Conservation (phyloP, 2,888 invertebrate species). For the Torymus aiolomorphi region DNA sequence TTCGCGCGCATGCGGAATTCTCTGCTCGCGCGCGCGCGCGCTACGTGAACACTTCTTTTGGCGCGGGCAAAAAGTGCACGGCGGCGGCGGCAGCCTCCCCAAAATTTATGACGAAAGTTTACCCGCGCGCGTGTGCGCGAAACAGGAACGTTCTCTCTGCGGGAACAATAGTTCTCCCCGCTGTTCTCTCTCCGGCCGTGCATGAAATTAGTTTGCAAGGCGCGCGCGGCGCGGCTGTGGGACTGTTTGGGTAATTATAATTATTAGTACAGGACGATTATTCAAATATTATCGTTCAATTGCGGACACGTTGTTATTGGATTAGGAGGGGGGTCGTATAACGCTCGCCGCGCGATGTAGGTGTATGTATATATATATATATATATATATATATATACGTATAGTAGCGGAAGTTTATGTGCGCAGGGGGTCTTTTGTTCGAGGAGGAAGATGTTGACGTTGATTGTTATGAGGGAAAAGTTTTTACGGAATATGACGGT, state of each 20-base stretch:
- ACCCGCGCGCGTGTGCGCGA: neutral
- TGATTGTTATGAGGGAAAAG: too few relatives aligned
- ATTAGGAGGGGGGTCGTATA: too few relatives aligned
- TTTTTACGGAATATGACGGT: too few relatives aligned
- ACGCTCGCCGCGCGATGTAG: too few relatives aligned
- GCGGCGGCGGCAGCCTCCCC: neutral
- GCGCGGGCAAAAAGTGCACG: constrained; percentile 12
- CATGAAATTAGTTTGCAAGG: too few relatives aligned
- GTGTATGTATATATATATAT: too few relatives aligned
- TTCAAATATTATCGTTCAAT: neutral
- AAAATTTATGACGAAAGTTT: constrained; percentile 45
- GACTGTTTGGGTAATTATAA: neutral
- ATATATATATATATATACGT: too few relatives aligned
- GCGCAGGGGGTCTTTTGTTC: too few relatives aligned
- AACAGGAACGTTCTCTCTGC: neutral
- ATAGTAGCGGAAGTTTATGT: too few relatives aligned
- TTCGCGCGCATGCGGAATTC: constrained; percentile 24
- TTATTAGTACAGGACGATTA: neutral
- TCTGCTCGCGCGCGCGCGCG: neutral
- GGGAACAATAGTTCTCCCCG: constrained; percentile 14
- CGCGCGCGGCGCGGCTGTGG: too few relatives aligned
- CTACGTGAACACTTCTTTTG: constrained; percentile 33
- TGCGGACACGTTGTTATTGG: neutral
- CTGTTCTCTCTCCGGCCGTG: too few relatives aligned
- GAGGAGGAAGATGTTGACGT: too few relatives aligned